Percentiles rank a stretch among this genome's conserved stretches.
Conservation (phyloP, 2,888 invertebrate genomes). For the Agapetus fuscipes region DNA sequence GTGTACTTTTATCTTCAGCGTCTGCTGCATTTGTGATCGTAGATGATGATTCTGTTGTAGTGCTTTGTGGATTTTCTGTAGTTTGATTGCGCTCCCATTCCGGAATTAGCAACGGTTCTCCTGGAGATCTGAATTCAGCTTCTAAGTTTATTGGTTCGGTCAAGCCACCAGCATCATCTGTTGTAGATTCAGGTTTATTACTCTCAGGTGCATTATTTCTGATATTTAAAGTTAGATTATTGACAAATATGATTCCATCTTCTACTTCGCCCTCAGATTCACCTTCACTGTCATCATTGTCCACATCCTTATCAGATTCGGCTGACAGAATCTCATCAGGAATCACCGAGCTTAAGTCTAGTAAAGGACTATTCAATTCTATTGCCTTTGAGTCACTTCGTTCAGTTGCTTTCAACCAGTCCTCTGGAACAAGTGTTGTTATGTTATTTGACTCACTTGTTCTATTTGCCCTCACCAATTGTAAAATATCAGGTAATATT, state of each 20-base stretch:
- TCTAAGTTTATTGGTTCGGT: slow-evolving; percentile 9
- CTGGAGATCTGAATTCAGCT: slow-evolving; percentile 16
- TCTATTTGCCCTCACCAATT: slow-evolving; percentile 26
- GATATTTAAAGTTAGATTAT: slow-evolving; percentile 7
- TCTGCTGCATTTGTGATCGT: background rate
- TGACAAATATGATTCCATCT: slow-evolving; percentile 18
- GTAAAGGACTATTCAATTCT: slow-evolving; percentile 14
- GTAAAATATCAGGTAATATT: slow-evolving; percentile 28
- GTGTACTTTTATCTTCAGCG: background rate
- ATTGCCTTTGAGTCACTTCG: slow-evolving; percentile 7
- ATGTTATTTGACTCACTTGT: slow-evolving; percentile 13
- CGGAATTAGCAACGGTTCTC: slow-evolving; percentile 16
- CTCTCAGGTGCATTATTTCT: background rate
- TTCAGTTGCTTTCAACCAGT: slow-evolving; percentile 27
- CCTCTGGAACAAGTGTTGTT: slow-evolving; percentile 24
- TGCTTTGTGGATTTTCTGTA: slow-evolving; percentile 3
- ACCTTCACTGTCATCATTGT: too few species aligned
- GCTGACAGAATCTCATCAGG: slow-evolving; percentile 19
- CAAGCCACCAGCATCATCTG: slow-evolving; percentile 6
- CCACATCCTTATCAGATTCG: slow-evolving; percentile 10
- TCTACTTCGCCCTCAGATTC: slow-evolving; percentile 19
- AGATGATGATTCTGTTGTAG: background rate
- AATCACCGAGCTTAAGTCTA: slow-evolving; percentile 15
- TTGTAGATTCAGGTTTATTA: slow-evolving; percentile 4
- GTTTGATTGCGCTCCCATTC: slow-evolving; percentile 21